Conservation (phyloP, 2,113 vertebrate genomes). For the Ramphastos sulfuratus region DNA sequence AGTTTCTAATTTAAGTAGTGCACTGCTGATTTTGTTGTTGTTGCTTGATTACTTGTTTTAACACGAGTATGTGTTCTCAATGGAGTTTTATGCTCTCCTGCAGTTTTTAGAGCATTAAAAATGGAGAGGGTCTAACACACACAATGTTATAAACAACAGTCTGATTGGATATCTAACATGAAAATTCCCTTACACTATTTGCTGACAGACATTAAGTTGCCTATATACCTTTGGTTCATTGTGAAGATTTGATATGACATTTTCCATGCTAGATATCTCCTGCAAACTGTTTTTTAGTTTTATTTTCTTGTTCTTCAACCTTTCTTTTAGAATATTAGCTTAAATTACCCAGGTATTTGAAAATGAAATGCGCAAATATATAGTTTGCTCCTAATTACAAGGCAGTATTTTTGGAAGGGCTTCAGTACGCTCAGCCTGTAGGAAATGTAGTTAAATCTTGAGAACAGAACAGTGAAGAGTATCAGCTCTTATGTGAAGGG, state of each 20-base stretch:
- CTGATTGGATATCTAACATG: not conserved
- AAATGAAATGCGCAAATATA: not conserved
- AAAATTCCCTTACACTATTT: not conserved
- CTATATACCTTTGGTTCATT: not conserved
- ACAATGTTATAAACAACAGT: not conserved
- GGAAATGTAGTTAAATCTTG: not conserved
- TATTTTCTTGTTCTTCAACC: not conserved
- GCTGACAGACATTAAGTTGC: not conserved
- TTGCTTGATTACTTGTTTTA: slow-evolving; percentile 34
- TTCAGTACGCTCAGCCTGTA: not conserved
- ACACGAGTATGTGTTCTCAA: not conserved
- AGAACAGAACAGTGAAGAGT: not conserved
- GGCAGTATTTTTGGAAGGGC: not conserved
- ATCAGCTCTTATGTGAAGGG: not conserved
- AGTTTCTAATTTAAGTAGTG: slow-evolving; percentile 57
- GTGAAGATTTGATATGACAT: not conserved
- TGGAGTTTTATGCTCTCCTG: not conserved
- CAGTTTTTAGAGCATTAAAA: not conserved
- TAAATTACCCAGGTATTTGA: not conserved
- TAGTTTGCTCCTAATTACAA: not conserved
- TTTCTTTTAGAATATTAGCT: not conserved
- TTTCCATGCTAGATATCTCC: not conserved
- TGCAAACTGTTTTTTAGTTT: not conserved
- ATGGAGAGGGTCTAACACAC: not conserved
- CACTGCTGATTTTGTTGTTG: slow-evolving; percentile 28